A percentile compares a stretch with the other conserved stretches of the same genome.
Conservation (phyloP, 2,113 vertebrate genomes). For the Cygnus buccinator region DNA sequence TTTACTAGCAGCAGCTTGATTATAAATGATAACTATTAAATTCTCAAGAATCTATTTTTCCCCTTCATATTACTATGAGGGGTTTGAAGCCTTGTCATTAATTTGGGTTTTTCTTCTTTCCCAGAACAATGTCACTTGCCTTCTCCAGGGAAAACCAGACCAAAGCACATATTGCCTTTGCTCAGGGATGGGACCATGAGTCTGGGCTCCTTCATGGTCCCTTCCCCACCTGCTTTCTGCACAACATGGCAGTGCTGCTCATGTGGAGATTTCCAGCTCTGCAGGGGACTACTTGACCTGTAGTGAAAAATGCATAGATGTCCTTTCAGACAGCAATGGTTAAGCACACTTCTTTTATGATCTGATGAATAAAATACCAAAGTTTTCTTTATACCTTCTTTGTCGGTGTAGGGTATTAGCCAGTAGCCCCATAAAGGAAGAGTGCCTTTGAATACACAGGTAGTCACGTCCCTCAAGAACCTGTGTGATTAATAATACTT, state of each 20-base stretch:
- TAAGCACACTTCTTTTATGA: neutral
- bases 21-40: neutral
- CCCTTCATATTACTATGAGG: neutral
- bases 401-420: neutral
- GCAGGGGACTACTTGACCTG: neutral
- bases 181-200: neutral
- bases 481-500: neutral
- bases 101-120: neutral
- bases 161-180: neutral
- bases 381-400: neutral
- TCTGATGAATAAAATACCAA: neutral
- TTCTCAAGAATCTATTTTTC: accelerated
- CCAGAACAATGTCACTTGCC: neutral
- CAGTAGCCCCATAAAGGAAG: neutral
- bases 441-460: neutral
- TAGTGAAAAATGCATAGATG: neutral
- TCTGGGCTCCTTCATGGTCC: neutral
- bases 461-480: neutral
- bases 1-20: neutral
- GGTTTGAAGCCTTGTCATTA: neutral
- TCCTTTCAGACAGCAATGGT: neutral
- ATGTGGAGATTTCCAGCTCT: neutral
- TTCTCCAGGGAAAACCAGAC: neutral
- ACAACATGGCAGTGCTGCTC: neutral
- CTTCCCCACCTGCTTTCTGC: neutral